phyloP scores from a whole-genome alignment of 2,797 vertebrate genomes.

The Ptychadena robeensis region DNA sequence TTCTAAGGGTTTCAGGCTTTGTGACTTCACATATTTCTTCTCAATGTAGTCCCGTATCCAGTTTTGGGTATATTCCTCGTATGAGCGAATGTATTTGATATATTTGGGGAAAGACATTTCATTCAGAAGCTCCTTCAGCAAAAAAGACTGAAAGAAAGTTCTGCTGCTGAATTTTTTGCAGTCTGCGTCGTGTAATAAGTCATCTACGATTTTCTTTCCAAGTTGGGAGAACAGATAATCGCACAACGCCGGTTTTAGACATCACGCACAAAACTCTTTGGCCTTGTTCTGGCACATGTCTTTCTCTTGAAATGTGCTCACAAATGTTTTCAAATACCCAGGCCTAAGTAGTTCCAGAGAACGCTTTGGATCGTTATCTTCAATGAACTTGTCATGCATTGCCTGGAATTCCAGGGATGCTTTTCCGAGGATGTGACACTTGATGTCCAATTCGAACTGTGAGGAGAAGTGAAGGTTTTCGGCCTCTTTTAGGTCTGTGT shows the following conservation, averaged over 20 bases:
- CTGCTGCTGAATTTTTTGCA: conserved; percentile 64
- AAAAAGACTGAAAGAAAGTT: conserved; percentile 59
- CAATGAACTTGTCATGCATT: neutral
- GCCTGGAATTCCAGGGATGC: neutral
- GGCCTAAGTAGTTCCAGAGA: neutral
- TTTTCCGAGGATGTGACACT: neutral
- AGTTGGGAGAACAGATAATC: neutral
- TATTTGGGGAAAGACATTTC: conserved; percentile 51
- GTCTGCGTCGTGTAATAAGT: conserved; percentile 56
- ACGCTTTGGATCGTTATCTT: neutral
- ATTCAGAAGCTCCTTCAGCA: conserved; percentile 65
- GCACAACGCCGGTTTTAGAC: neutral
- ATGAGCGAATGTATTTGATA: conserved; percentile 51
- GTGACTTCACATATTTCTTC: conserved; percentile 39
- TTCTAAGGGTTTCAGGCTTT: conserved; percentile 57
- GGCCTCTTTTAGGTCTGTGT: neutral
- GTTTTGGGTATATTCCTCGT: conserved; percentile 65
- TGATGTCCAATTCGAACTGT: neutral
- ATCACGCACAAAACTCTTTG: neutral
- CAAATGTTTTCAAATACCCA: neutral
- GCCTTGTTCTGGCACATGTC: neutral
- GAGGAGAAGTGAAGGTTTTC: neutral
- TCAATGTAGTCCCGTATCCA: conserved; percentile 64
- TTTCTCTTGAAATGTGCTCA: neutral
- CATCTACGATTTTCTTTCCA: neutral